Conservation (phyloP, 2,888 invertebrate genomes). For the Sceliomorpha sp. region DNA sequence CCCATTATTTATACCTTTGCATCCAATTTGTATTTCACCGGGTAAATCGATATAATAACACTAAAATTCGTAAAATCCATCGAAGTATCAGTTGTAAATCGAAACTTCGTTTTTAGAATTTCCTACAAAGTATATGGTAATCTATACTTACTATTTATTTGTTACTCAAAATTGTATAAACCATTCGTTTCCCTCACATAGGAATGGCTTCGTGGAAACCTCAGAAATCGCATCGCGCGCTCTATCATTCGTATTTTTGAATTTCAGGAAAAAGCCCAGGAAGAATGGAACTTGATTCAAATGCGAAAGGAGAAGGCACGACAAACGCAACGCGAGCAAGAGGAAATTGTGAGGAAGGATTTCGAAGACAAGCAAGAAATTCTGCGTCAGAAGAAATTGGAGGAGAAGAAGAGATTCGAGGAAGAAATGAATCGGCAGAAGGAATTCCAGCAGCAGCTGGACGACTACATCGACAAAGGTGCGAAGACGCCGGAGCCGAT, state of each 20-base stretch:
- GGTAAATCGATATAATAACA: no score
- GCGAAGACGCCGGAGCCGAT: conserved; percentile 85
- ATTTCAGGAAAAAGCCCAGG: conserved; percentile 73
- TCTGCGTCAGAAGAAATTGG: conserved; percentile 82
- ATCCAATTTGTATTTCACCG: no score
- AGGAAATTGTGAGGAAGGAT: conserved; percentile 84
- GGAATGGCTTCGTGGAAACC: no score
- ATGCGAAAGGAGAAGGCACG: conserved; percentile 82
- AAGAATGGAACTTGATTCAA: conserved; percentile 85
- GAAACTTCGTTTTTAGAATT: no score
- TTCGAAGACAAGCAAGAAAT: conserved; percentile 85
- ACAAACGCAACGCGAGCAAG: conserved; percentile 83
- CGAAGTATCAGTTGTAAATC: no score
- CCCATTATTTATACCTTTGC: no score
- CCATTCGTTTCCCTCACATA: no score
- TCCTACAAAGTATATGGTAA: no score
- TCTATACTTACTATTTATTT: no score
- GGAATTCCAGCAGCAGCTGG: conserved; percentile 81
- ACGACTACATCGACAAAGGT: conserved; percentile 83
- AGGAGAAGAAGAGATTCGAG: conserved; percentile 82
- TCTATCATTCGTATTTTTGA: conserved; percentile 1
- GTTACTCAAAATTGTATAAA: no score
- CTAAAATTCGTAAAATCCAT: no score
- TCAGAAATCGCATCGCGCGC: no score
- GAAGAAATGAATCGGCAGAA: conserved; percentile 81